Base-by-base conservation (phyloP, 2,113 vertebrate genomes). In the Lucifuga dentata region DNA sequence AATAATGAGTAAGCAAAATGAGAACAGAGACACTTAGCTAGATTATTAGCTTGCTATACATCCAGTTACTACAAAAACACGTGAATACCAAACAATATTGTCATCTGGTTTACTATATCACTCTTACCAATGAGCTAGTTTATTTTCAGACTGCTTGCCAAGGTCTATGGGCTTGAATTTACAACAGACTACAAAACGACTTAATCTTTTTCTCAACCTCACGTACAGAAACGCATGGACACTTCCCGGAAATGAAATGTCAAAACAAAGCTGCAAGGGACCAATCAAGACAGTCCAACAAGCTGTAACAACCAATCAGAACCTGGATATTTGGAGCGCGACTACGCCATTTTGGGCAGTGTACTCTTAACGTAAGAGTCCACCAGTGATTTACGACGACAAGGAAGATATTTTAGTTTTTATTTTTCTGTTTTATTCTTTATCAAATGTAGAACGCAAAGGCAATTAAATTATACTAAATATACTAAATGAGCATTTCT, bases 261-360 rank as follows among this genome's bases (percentile, higher is more conserved):
- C 67, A 83, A 65, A 50, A 52, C 13, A 66, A 46, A 16, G 2
- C 11, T 1, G 8, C 0, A 11, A 13, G 0, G 0, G 74, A 8
- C 89, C 86, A 90, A 90, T 91, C 19, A 68, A 24, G 77, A 46
- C 15, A 3, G 5, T 1, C n/a, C 1, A 51, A 65, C 15, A 15
- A 39, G 2, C 0, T 19, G 1, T 11, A 1, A 0, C 0, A 57
- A 16, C 90, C 90, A 91, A 90, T 92, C 64, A 20, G 1, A 65
- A 16, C 1, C 2, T 1, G 2, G 48, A 1, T 90, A 69, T 49
- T 82, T 88, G 58, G 24, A 6, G 23, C 3, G 76, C 1, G 32
- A 13, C 8, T 41, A 8, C 76, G 88, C 88, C 91, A 91, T 92
- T 84, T 92, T 88, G 77, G 44, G 20, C 39, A 2, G 13, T 32